Conservation (phyloP, 2,888 invertebrate species). For the Agrypnus murinus region DNA sequence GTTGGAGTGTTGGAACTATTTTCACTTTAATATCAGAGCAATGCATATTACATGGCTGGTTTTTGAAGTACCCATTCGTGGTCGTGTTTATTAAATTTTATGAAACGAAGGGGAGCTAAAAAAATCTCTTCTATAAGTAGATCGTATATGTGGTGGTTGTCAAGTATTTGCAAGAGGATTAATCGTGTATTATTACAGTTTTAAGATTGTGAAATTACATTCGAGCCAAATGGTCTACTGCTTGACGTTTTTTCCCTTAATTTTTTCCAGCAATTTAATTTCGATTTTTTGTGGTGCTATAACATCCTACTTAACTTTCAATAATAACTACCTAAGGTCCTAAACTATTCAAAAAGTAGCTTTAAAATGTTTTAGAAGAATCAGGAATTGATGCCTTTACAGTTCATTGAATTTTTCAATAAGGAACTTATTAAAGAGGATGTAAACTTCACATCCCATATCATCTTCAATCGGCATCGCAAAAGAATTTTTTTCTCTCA, state of each 20-base stretch:
- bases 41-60: slow-evolving; percentile 42
- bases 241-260: slow-evolving; percentile 24
- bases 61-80: slow-evolving; percentile 42
- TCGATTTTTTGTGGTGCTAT: slow-evolving; percentile 1
- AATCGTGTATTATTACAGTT: slow-evolving; percentile 44
- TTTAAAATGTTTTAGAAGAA: slow-evolving; percentile 32
- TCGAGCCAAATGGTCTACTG: slow-evolving; percentile 32
- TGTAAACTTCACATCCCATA: slow-evolving; percentile 64
- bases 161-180: slow-evolving; percentile 48
- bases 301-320: slow-evolving; percentile 45
- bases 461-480: slow-evolving; percentile 56
- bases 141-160: slow-evolving; percentile 42
- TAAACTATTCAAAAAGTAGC: slow-evolving; percentile 21
- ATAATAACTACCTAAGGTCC: slow-evolving; percentile 24
- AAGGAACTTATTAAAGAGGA: slow-evolving; percentile 67
- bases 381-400: slow-evolving; percentile 57
- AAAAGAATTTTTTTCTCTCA: slow-evolving; percentile 45
- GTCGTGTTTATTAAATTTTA: slow-evolving; percentile 50
- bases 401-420: slow-evolving; percentile 63
- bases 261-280: slow-evolving; percentile 19
- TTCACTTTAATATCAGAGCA: slow-evolving; percentile 41
- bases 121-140: slow-evolving; percentile 23
- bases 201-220: slow-evolving; percentile 30
- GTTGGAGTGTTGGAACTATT: slow-evolving; percentile 45
- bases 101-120: slow-evolving; percentile 20